A percentile compares a stretch with the other conserved stretches of the same genome.
Evolutionary conservation across 2,113 vertebrate species (phyloP).

Genomic region (Anoura caudifer): DNA sequence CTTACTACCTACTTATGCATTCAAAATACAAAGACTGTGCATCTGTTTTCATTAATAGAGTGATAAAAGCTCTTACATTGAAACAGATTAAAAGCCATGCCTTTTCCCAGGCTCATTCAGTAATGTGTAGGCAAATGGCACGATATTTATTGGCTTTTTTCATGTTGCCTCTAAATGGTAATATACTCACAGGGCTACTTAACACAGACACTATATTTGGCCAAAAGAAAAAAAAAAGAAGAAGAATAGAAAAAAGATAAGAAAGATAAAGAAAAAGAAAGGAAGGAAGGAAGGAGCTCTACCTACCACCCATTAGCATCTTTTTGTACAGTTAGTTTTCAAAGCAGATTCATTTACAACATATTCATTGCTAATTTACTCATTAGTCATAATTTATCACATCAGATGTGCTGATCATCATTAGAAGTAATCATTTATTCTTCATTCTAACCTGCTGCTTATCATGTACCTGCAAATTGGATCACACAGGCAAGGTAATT

Average conservation of each 20-base stretch:
- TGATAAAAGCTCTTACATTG: background rate
- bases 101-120: background rate
- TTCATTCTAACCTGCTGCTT: slow-evolving; percentile 71
- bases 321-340: slow-evolving; percentile 52
- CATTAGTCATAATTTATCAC: slow-evolving; percentile 76
- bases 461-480: slow-evolving; percentile 69
- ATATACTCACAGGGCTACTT: background rate
- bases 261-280: background rate
- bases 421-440: slow-evolving; percentile 73
- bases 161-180: slow-evolving; percentile 5
- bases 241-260: too few relatives aligned
- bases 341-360: slow-evolving; percentile 63
- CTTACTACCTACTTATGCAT: background rate
- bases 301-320: background rate
- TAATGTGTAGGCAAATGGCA: background rate
- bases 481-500: slow-evolving; percentile 70
- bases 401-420: slow-evolving; percentile 71
- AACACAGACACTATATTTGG: background rate
- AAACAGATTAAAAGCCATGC: background rate
- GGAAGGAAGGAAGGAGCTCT: background rate
- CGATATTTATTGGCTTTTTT: background rate
- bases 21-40: background rate
- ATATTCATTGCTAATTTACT: slow-evolving; percentile 75
- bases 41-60: background rate
- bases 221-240: background rate